A percentile compares a stretch with the other conserved stretches of the same genome.
Conservation (phyloP, 2,888 invertebrate genomes). For the Caenorhabditis virilis region DNA sequence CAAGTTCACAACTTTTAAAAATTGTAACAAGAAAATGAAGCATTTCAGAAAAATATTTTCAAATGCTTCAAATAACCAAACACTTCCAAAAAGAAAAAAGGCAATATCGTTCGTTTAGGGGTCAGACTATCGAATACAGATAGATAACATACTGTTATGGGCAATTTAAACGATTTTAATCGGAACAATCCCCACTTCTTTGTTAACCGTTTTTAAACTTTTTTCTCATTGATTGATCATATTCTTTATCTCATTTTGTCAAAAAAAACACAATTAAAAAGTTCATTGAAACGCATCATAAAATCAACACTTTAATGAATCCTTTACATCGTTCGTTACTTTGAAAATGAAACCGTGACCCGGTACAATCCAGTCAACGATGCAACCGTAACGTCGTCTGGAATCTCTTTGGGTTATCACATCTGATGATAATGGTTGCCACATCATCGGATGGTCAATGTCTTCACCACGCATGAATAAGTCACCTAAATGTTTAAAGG, state of each 20-base stretch:
- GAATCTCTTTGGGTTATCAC: conserved; percentile 45
- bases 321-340: conserved; percentile 30
- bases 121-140: no score
- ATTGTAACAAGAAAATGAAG: no score
- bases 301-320: conserved; percentile 41
- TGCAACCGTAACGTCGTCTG: conserved; percentile 38
- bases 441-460: conserved; percentile 63
- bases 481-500: conserved; percentile 39
- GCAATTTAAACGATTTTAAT: no score
- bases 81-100: no score
- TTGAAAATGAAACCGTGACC: conserved; percentile 54
- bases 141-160: no score
- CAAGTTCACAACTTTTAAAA: no score
- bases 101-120: no score
- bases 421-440: conserved; percentile 60
- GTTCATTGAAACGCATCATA: not conserved
- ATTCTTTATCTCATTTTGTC: not conserved
- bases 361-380: conserved; percentile 61
- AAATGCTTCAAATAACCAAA: no score
- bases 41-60: no score
- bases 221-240: no score
- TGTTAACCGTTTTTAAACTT: no score
- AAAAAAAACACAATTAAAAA: not conserved
- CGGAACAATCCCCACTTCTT: no score
- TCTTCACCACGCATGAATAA: conserved; percentile 57